A percentile compares a stretch with the other conserved stretches of the same genome.
phyloP scores from a whole-genome alignment of 2,113 vertebrate species.

The Xenopus laevis region DNA sequence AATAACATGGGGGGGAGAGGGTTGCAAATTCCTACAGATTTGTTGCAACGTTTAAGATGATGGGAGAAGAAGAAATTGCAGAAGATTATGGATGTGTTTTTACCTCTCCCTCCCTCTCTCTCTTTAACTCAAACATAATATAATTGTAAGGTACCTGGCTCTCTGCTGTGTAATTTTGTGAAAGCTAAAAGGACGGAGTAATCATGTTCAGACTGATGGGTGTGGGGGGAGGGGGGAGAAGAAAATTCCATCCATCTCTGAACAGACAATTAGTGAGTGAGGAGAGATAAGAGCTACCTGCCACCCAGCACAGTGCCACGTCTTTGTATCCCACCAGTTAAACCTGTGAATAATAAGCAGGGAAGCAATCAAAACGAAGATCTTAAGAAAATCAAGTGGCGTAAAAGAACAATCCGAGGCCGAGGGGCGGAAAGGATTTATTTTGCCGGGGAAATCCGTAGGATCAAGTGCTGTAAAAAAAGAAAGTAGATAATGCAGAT shows the following conservation, averaged over 20 bases:
- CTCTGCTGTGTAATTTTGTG: background rate
- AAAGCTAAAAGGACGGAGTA: conserved; percentile 10
- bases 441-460: too few species aligned
- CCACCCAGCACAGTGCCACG: conserved; percentile 23
- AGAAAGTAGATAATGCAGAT: too few species aligned
- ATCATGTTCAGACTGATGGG: conserved; percentile 9
- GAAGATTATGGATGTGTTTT: too few species aligned
- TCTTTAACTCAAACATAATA: conserved; percentile 12
- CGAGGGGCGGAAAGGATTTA: too few species aligned
- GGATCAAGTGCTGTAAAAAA: too few species aligned
- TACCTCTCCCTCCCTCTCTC: too few species aligned
- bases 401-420: conserved; percentile 13
- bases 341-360: conserved; percentile 33
- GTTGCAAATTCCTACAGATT: too few species aligned
- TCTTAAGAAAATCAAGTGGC: conserved; percentile 34
- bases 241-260: conserved; percentile 13
- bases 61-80: too few species aligned
- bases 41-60: too few species aligned
- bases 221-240: conserved; percentile 22
- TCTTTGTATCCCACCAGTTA: conserved; percentile 29
- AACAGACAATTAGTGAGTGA: conserved; percentile 36
- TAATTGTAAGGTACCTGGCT: conserved; percentile 23
- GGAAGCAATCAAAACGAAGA: conserved; percentile 37
- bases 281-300: conserved; percentile 30
- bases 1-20: too few species aligned